Conservation (phyloP, 2,888 invertebrate genomes). For the Archips xylosteana region DNA sequence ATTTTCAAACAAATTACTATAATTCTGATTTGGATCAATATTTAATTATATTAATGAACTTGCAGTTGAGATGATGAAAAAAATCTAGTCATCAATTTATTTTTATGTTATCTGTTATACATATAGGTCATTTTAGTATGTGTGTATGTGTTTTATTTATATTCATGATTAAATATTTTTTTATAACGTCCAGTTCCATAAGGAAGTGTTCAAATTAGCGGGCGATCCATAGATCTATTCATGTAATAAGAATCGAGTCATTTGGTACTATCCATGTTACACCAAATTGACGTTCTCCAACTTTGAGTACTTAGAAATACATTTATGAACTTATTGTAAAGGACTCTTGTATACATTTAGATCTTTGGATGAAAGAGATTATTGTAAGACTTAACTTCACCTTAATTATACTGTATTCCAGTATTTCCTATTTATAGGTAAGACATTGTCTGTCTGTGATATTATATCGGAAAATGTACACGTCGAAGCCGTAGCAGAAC, state of each 20-base stretch:
- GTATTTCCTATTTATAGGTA: constrained; percentile 12
- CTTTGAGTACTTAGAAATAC: not conserved
- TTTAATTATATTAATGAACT: constrained; percentile 1
- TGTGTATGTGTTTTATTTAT: constrained; percentile 22
- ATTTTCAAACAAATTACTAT: not conserved
- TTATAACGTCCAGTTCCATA: not conserved
- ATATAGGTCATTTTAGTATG: constrained; percentile 15
- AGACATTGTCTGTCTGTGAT: constrained; percentile 37
- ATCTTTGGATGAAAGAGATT: constrained; percentile 1
- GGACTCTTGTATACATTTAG: not conserved
- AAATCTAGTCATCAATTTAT: constrained; percentile 40
- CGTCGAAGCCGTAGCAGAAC: constrained; percentile 1
- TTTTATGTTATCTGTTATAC: constrained; percentile 19
- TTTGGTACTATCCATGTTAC: not conserved
- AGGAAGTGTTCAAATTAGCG: not conserved
- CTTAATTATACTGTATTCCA: not conserved
- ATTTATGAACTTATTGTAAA: not conserved
- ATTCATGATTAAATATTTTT: not conserved
- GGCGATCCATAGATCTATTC: not conserved
- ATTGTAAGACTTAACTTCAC: constrained; percentile 10
- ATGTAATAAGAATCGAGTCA: not conserved
- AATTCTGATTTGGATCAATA: not conserved
- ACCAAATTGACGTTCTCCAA: not conserved
- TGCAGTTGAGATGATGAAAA: constrained; percentile 36
- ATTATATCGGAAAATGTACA: constrained; percentile 22